Conservation (phyloP, 2,113 vertebrate species). For the Cranoglanis bouderius region DNA sequence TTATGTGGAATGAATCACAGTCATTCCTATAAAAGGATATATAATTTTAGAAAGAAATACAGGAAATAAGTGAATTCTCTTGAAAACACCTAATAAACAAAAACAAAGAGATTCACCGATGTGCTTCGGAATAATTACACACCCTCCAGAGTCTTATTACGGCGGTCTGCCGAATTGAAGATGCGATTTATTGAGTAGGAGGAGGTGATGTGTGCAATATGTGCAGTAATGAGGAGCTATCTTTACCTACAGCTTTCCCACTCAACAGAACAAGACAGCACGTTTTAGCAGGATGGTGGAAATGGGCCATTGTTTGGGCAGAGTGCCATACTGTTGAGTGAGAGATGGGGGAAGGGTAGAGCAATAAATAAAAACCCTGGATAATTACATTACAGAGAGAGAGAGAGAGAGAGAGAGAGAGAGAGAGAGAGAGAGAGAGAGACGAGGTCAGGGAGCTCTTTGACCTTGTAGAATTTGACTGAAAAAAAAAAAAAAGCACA, state of each 20-base stretch:
- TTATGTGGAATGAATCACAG: background rate
- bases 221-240: slow-evolving; percentile 42
- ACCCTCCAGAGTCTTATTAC: slow-evolving; percentile 23
- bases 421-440: background rate
- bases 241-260: slow-evolving; percentile 34
- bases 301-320: slow-evolving; percentile 35
- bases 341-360: slow-evolving; percentile 30
- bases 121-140: slow-evolving; percentile 10
- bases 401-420: slow-evolving; percentile 1
- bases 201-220: slow-evolving; percentile 42
- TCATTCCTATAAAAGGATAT: background rate
- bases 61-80: background rate
- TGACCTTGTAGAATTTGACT: slow-evolving; percentile 25
- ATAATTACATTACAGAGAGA: slow-evolving; percentile 30
- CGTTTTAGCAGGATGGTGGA: slow-evolving; percentile 23
- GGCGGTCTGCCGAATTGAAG: slow-evolving; percentile 14
- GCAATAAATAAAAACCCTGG: slow-evolving; percentile 30
- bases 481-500: background rate
- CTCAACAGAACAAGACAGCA: slow-evolving; percentile 17
- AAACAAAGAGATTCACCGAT: slow-evolving; percentile 16
- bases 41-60: background rate
- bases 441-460: slow-evolving; percentile 23
- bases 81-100: background rate
- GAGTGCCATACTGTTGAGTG: slow-evolving; percentile 27
- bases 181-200: slow-evolving; percentile 37